A percentile compares a stretch with the other conserved stretches of the same genome.
phyloP scores from a whole-genome alignment of 2,888 invertebrate genomes.

The Sarcophaga carnaria region DNA sequence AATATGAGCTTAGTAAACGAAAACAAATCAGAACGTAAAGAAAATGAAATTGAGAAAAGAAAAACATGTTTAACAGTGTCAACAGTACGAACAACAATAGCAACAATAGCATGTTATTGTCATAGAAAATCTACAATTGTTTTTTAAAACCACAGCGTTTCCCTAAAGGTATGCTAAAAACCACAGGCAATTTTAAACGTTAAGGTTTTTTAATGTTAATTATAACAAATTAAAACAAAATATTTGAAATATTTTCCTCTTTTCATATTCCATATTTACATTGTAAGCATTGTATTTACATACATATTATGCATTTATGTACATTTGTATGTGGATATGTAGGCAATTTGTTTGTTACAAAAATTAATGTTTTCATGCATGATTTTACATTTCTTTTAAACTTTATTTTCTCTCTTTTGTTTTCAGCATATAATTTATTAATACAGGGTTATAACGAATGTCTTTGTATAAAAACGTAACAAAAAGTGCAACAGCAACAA shows the following conservation, averaged over 20 bases:
- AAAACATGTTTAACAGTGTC: slow-evolving; percentile 1
- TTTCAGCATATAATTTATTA: background rate
- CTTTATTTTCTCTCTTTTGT: slow-evolving; percentile 4
- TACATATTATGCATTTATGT: no score
- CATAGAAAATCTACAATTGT: slow-evolving; percentile 38
- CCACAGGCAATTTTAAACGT: no score
- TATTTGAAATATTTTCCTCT: no score
- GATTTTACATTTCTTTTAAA: background rate
- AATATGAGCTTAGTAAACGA: slow-evolving; percentile 31
- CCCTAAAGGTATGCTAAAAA: no score
- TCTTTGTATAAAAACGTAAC: no score
- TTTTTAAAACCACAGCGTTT: background rate
- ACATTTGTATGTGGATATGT: no score
- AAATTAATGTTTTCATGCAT: no score
- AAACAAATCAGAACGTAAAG: slow-evolving; percentile 15
- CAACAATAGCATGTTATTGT: slow-evolving; percentile 11
- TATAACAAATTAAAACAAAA: no score
- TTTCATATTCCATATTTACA: no score
- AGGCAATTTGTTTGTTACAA: no score
- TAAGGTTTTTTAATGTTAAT: no score
- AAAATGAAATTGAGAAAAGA: background rate
- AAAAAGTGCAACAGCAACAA: slow-evolving; percentile 9
- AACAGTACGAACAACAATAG: background rate
- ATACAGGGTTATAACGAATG: slow-evolving; percentile 1
- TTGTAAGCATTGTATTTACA: no score